Conservation (phyloP, 1,140 invertebrate species). For the Neotoxoptera formosana region DNA sequence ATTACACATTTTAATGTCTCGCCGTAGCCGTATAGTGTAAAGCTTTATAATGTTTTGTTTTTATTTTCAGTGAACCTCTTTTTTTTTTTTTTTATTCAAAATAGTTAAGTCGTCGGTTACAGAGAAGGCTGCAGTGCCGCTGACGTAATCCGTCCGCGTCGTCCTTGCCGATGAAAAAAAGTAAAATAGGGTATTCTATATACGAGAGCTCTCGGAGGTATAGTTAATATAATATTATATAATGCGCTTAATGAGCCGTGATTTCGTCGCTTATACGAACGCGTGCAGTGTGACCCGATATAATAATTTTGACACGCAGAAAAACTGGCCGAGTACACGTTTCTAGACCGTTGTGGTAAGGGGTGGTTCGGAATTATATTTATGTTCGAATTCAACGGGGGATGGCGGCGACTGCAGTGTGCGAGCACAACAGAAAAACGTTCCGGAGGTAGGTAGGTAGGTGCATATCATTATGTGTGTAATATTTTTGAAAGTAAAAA, state of each 20-base stretch:
- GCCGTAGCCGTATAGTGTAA: background rate
- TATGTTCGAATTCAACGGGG: background rate
- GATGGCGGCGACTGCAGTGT: background rate
- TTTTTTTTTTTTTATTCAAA: background rate
- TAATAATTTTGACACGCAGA: background rate
- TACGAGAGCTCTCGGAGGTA: background rate
- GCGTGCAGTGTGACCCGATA: background rate
- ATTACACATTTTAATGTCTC: background rate
- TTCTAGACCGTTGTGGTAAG: background rate
- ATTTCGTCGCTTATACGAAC: background rate
- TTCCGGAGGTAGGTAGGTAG: background rate
- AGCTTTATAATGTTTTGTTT: background rate
- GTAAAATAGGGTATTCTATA: background rate
- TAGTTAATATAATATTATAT: background rate
- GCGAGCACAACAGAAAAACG: background rate
- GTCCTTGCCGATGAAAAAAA: background rate
- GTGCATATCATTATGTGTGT: constrained; percentile 2
- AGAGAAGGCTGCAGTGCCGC: background rate
- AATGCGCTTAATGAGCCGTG: background rate
- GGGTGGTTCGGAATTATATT: background rate
- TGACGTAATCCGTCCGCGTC: background rate
- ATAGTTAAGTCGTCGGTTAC: background rate
- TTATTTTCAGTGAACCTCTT: background rate
- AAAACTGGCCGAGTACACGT: background rate
- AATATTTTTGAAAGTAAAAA: background rate